Evolutionary conservation across 2,888 invertebrate genomes (phyloP).

Genomic region (Mimachlamys varia): DNA sequence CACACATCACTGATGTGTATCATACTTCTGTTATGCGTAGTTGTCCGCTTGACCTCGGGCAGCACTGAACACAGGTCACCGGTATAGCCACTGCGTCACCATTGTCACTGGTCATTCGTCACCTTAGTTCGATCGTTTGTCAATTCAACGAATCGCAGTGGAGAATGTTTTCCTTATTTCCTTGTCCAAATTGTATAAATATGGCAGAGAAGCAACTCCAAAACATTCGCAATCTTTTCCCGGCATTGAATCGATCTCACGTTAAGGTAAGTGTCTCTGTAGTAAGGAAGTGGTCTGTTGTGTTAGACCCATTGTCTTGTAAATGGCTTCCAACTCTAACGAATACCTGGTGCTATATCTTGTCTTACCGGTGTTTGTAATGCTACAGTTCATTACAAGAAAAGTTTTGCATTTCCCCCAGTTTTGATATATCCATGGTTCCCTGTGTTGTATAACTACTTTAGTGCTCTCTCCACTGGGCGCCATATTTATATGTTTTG

Average conservation of each 20-base stretch:
- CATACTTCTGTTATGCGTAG: not conserved
- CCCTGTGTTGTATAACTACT: too few relatives aligned
- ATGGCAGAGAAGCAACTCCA: not conserved
- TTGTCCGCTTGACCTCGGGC: not conserved
- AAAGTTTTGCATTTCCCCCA: too few relatives aligned
- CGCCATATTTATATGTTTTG: too few relatives aligned
- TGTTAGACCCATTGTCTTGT: too few relatives aligned
- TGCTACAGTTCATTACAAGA: too few relatives aligned
- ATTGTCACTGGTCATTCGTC: not conserved
- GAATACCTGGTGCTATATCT: too few relatives aligned
- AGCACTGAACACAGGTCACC: not conserved
- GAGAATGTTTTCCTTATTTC: slow-evolving; percentile 10
- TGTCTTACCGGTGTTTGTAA: too few relatives aligned
- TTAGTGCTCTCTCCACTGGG: too few relatives aligned
- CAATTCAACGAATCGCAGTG: not conserved
- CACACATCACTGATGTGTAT: not conserved
- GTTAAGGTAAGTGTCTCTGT: not conserved
- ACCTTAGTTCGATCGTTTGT: not conserved
- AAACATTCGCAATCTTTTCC: not conserved
- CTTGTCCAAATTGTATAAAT: slow-evolving; percentile 1
- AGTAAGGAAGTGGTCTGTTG: not conserved
- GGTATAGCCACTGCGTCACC: not conserved
- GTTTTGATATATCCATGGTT: too few relatives aligned
- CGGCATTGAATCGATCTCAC: not conserved
- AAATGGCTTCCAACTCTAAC: too few relatives aligned